Base-by-base conservation (phyloP, 1,140 invertebrate genomes). In the Arctopsyche grandis region DNA sequence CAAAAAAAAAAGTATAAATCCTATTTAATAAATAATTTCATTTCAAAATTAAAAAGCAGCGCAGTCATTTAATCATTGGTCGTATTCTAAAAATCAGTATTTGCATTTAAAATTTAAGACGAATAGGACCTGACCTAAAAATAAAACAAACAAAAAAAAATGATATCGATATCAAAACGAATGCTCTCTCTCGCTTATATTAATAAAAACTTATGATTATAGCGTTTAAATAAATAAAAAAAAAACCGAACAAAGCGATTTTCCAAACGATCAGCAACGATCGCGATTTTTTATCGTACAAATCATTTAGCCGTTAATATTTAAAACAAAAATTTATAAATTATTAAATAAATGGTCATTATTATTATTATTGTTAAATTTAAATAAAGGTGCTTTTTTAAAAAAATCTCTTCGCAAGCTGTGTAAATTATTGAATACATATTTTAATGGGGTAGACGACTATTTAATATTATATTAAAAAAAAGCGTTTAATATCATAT, bases 351-450 rank as follows among this genome's bases (percentile, higher is more conserved):
- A 58, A 58, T 10, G 52, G 5, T 66, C 24, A 24, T 66, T 66
- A 66, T 66, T 24, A 66, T 66, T 12, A 12, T 24, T 29, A 22
- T 43, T 46, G 24, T 71, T 24, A 24, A 66, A 24, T 66, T 66
- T 66, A 66, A 56, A 74, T 63, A 63, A 76, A 76, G 74, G 74
- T 76, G 74, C 74, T 76, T 76, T 44, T 76, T 76, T 76, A 22
- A 29, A 75, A 48, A 73, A 58, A 70, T 22, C 19, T 63, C 52
- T 76, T 76, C 74, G 74, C 74, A 63, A 76, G 74, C 74, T 76
- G 74, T 76, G 74, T 76, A 76, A 63, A 63, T 38, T 22, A 66
- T 66, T 22, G 19, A 71, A 44, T 69, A 46, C n/a, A 24, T 71
- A 71, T 71, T 60, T 76, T 38, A 74, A 44, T 19, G 46, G 52